Base-by-base conservation (phyloP, 2,113 vertebrate species). In the Gnathonemus echidnorhynchus region DNA sequence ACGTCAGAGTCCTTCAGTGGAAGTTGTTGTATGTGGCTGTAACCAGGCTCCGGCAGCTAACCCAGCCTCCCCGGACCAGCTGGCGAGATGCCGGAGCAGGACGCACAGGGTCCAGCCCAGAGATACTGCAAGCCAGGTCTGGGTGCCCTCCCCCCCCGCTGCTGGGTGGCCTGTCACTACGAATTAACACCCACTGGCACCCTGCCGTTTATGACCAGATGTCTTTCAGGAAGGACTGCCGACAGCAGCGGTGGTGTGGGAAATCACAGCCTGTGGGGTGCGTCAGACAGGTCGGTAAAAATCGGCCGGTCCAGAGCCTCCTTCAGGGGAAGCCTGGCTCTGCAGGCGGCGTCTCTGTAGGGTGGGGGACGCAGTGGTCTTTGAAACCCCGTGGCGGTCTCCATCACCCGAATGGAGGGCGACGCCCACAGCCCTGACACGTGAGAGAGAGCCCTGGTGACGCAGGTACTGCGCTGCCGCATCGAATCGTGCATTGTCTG, bases 311-410 rank as follows among this genome's bases (percentile, higher is more conserved):
- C 46, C 91, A 91, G 91, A 91, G 89, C 91, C 93, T 92, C 91
- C 91, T 92, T 89, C 91, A 35, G 19, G 3, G 92, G 93, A 93
- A 93, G 93, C 90, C 66, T 93, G 94, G 90, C 94, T 94, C 95
- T 96, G 94, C 95, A 93, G 93, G 89, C 95, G 95, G 95, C 91
- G 85, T 95, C 95, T 95, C 92, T 83, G 92, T 91, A 94, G 94
- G 95, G 91, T 94, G 93, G 91, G 89, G 89, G 93, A 93, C 93
- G 94, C 96, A 97, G 95, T 94, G 95, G 96, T 97, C 94, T n/a
- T 93, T 95, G 96, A 96, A 95, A 96, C 95, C 96, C 96, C 96
- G 95, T 96, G 80, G 90, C 91, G 91, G 91, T 89, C 86, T 39
- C 70, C 70, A 88, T 86, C 90, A 87, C 94, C 95, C 95, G 94